A percentile compares a stretch with the other conserved stretches of the same genome.
These are phyloP conservation scores for Anorthoa munda DNA, from an alignment of 2,888 invertebrate species.

Conservation along the genomic window DNA sequence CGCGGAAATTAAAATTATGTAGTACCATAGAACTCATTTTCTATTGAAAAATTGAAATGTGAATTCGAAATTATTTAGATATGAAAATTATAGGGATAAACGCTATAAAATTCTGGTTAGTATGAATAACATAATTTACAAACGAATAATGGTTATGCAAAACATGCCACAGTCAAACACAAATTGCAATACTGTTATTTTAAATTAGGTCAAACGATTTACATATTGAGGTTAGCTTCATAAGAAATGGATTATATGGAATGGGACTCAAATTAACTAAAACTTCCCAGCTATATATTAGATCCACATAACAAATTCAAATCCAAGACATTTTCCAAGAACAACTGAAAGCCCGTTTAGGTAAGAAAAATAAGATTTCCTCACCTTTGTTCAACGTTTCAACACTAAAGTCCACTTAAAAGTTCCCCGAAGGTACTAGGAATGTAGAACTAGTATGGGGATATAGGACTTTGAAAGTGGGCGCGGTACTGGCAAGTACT, in stretches of 20 bases:
- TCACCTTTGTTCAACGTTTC: slow-evolving; percentile 12
- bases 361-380: slow-evolving; percentile 4
- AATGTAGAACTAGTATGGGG: slow-evolving; percentile 13
- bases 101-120: too few relatives aligned
- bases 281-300: background rate
- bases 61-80: too few relatives aligned
- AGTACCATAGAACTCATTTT: too few relatives aligned
- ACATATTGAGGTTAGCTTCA: background rate
- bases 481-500: slow-evolving; percentile 12
- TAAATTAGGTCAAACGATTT: background rate
- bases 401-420: slow-evolving; percentile 51
- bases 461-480: slow-evolving; percentile 17
- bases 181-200: background rate
- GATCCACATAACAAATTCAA: background rate
- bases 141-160: background rate
- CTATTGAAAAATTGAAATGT: too few relatives aligned
- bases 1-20: too few relatives aligned
- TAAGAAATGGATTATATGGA: background rate
- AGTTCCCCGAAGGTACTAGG: slow-evolving; percentile 32
- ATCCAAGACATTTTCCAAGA: background rate
- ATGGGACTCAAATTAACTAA: background rate
- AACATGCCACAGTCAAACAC: background rate
- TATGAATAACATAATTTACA: background rate
- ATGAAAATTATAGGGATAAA: too few relatives aligned
- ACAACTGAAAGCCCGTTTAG: background rate